Percentiles rank a stretch among this genome's conserved stretches.
phyloP scores from a whole-genome alignment of 2,888 invertebrate genomes.

The Ophion obscuratus region DNA sequence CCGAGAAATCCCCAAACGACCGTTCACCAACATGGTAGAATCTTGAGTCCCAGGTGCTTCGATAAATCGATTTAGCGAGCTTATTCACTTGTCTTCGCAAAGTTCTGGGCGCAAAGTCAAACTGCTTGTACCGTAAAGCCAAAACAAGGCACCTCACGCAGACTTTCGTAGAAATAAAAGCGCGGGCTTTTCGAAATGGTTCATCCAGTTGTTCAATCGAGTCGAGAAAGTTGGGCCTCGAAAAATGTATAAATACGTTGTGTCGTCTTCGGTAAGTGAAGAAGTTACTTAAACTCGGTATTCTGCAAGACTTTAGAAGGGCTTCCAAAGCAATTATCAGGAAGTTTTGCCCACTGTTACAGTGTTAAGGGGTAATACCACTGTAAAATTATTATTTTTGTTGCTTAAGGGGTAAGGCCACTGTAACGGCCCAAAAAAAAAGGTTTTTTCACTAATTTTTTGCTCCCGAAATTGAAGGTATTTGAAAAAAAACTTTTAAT shows the following conservation, averaged over 20 bases:
- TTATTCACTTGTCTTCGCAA: neutral
- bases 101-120: neutral
- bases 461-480: no score
- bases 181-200: neutral
- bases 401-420: no score
- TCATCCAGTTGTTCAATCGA: neutral
- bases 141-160: neutral
- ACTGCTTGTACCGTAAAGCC: neutral
- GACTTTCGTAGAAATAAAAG: neutral
- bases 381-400: no score
- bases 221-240: neutral
- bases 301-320: no score
- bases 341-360: no score
- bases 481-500: no score
- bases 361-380: no score
- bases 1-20: conserved; percentile 11
- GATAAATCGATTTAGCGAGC: neutral
- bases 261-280: neutral
- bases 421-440: no score
- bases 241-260: neutral
- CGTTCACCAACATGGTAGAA: neutral
- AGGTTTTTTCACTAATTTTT: no score
- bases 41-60: neutral
- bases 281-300: neutral
- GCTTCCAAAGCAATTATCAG: no score